Evolutionary conservation across 2,797 vertebrate genomes (phyloP).

Genomic region (Ciconia nigra): DNA sequence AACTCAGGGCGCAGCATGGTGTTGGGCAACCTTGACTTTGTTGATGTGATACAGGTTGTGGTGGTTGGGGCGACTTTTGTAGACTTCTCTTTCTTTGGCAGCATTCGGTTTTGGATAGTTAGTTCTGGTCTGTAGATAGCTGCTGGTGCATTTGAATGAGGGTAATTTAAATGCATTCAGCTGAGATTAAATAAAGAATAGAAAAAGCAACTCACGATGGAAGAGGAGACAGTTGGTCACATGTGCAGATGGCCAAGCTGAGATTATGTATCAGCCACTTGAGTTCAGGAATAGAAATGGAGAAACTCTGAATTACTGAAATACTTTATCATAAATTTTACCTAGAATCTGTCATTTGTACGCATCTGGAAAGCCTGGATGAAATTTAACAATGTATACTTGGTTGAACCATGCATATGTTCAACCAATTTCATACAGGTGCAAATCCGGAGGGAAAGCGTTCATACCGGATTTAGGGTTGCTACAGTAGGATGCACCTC

Average conservation of each 20-base stretch:
- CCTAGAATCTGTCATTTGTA: not conserved
- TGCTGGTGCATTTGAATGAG: not conserved
- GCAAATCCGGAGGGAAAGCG: not conserved
- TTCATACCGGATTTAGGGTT: not conserved
- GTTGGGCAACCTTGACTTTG: not conserved
- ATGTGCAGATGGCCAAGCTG: not conserved
- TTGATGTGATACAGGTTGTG: fast-evolving
- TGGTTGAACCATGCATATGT: not conserved
- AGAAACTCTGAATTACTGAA: not conserved
- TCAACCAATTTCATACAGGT: not conserved
- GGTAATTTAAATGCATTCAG: not conserved
- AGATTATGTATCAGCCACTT: fast-evolving
- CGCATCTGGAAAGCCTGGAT: not conserved
- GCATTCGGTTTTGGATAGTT: not conserved
- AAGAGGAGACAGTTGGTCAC: not conserved
- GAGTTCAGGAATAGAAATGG: not conserved
- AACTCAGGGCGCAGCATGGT: fast-evolving
- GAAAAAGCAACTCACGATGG: not conserved
- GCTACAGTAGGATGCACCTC: not conserved
- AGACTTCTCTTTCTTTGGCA: not conserved
- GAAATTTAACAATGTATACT: not conserved
- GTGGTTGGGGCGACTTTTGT: not conserved
- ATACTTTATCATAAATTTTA: not conserved
- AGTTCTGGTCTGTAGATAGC: not conserved
- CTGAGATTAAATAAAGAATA: not conserved